A percentile compares a stretch with the other conserved stretches of the same genome.
phyloP scores from a whole-genome alignment of 2,797 vertebrate genomes.

The Pantherophis vulpinus region DNA sequence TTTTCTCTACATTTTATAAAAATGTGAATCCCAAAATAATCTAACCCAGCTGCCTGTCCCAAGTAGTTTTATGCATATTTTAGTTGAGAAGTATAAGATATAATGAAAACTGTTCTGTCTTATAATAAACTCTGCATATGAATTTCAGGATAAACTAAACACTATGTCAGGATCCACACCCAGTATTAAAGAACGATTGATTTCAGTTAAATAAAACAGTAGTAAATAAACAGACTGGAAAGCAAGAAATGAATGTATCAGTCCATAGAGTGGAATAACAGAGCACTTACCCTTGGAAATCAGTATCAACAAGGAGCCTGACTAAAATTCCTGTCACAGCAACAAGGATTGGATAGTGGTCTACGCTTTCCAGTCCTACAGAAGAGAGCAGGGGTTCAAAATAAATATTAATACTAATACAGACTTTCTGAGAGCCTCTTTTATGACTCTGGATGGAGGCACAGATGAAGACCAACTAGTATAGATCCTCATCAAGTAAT shows the following conservation, averaged over 20 bases:
- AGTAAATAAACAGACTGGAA: background rate
- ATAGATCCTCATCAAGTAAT: background rate
- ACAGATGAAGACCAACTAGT: background rate
- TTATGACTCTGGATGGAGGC: background rate
- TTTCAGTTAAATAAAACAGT: background rate
- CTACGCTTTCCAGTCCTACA: conserved; percentile 91
- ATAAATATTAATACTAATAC: rapidly evolving
- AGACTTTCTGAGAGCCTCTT: background rate
- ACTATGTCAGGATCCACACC: background rate
- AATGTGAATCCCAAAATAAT: background rate
- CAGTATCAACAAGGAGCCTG: conserved; percentile 85
- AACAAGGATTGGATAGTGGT: conserved; percentile 97
- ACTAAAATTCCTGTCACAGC: conserved; percentile 95
- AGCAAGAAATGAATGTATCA: background rate
- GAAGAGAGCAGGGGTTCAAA: conserved; percentile 19
- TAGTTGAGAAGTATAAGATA: background rate
- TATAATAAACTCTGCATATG: background rate
- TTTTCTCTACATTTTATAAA: background rate
- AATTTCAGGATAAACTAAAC: background rate
- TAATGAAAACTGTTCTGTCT: background rate
- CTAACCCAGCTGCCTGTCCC: background rate
- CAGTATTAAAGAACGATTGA: background rate
- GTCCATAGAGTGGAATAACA: background rate
- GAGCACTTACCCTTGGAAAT: conserved; percentile 81
- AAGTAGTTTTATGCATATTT: background rate